phyloP scores from a whole-genome alignment of 2,888 invertebrate species.

The Acrobasis suavella region DNA sequence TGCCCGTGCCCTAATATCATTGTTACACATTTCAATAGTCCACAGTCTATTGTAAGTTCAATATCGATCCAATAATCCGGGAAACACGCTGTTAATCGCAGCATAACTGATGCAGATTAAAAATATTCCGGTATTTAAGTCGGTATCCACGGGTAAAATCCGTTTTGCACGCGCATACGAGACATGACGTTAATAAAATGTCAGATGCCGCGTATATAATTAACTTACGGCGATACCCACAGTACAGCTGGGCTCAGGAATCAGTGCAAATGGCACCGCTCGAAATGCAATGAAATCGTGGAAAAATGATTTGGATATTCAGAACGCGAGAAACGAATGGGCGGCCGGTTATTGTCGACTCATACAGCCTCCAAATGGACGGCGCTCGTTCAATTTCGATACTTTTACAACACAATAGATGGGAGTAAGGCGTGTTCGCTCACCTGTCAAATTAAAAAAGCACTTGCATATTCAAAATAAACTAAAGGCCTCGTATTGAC shows the following conservation, averaged over 20 bases:
- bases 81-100: slow-evolving; percentile 7
- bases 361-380: slow-evolving; percentile 73
- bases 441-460: slow-evolving; percentile 81
- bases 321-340: slow-evolving; percentile 64
- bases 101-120: slow-evolving; percentile 1
- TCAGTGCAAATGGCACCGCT: slow-evolving; percentile 50
- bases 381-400: slow-evolving; percentile 77
- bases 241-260: slow-evolving; percentile 44
- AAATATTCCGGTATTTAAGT: slow-evolving; percentile 19
- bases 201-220: slow-evolving; percentile 46
- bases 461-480: slow-evolving; percentile 73
- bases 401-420: slow-evolving; percentile 79
- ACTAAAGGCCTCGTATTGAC: slow-evolving; percentile 40
- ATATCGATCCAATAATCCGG: slow-evolving; percentile 10
- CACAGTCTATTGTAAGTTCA: slow-evolving; percentile 12
- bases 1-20: slow-evolving; percentile 8
- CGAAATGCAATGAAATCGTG: slow-evolving; percentile 64
- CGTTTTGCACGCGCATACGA: slow-evolving; percentile 29
- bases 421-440: slow-evolving; percentile 76
- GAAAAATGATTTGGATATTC: slow-evolving; percentile 75
- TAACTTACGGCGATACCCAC: slow-evolving; percentile 50
- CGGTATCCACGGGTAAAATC: slow-evolving; percentile 19
- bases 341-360: slow-evolving; percentile 67
- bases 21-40: slow-evolving; percentile 18
- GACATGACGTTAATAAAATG: slow-evolving; percentile 43